These are phyloP conservation scores for Salmo trutta DNA, from an alignment of 2,797 vertebrate genomes.

Conservation along the genomic window DNA sequence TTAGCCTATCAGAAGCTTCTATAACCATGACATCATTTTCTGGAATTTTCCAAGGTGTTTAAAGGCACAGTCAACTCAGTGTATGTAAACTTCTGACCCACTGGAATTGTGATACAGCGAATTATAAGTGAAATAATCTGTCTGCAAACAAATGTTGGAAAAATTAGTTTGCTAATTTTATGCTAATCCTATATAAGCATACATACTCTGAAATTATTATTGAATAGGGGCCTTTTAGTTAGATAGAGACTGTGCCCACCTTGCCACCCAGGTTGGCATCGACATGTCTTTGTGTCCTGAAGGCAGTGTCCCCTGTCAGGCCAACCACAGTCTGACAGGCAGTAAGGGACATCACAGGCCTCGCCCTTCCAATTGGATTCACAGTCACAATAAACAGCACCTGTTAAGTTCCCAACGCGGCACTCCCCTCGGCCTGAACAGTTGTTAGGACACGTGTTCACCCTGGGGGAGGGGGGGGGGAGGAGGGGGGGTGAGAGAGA, in stretches of 20 bases:
- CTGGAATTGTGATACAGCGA: too few relatives aligned
- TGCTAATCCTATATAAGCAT: too few relatives aligned
- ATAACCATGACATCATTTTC: too few relatives aligned
- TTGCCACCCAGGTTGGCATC: constrained; percentile 86
- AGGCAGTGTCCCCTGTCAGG: constrained; percentile 81
- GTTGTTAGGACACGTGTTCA: constrained; percentile 91
- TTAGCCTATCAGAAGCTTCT: too few relatives aligned
- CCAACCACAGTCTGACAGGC: constrained; percentile 78
- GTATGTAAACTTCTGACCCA: too few relatives aligned
- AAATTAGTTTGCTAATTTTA: too few relatives aligned
- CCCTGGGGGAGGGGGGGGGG: constrained; percentile 60
- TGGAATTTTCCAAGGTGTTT: too few relatives aligned
- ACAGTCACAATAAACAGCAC: constrained; percentile 81
- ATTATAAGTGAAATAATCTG: too few relatives aligned
- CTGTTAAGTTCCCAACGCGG: constrained; percentile 65
- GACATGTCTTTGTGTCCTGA: constrained; percentile 70
- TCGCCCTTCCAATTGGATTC: constrained; percentile 87
- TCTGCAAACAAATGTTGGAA: too few relatives aligned
- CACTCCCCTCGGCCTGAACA: constrained; percentile 90
- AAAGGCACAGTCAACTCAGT: too few relatives aligned
- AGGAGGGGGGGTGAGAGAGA: not conserved
- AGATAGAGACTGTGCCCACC: constrained; percentile 69
- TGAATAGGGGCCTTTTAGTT: not conserved
- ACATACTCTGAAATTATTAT: too few relatives aligned
- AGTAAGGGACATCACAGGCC: constrained; percentile 89